A percentile compares a stretch with the other conserved stretches of the same genome.
phyloP scores from a whole-genome alignment of 1,140 invertebrate species.

The Gonioctena quinquepunctata region DNA sequence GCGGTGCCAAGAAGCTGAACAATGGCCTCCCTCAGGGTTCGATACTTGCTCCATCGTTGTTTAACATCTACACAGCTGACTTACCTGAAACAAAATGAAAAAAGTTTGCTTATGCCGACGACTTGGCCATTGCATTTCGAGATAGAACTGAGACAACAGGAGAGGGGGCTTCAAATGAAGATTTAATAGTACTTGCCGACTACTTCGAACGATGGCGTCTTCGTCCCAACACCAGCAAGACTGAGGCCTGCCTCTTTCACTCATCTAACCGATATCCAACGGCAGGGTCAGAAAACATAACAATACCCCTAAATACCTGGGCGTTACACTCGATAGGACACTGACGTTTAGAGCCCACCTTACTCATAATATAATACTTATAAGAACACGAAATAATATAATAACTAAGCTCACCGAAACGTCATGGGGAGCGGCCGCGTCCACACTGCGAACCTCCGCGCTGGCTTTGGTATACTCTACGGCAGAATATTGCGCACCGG shows the following conservation, averaged over 20 bases:
- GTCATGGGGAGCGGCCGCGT: neutral
- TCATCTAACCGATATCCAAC: neutral
- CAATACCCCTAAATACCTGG: neutral
- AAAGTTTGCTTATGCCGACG: too few species aligned
- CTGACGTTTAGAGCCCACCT: neutral
- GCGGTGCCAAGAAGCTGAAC: too few species aligned
- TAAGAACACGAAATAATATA: slow-evolving; percentile 15
- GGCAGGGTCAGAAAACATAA: neutral
- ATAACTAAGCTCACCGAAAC: slow-evolving; percentile 8
- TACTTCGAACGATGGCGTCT: slow-evolving; percentile 12
- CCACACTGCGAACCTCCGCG: too few species aligned
- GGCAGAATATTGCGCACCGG: slow-evolving; percentile 7
- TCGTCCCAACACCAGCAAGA: slow-evolving; percentile 2
- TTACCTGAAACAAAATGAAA: too few species aligned
- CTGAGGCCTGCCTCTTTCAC: neutral
- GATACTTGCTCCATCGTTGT: slow-evolving; percentile 12
- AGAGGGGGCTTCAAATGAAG: neutral
- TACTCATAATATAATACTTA: neutral
- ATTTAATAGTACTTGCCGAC: neutral
- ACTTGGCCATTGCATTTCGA: too few species aligned
- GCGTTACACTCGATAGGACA: neutral
- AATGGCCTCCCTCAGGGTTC: slow-evolving; percentile 16
- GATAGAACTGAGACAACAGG: neutral
- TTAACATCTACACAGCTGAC: too few species aligned
- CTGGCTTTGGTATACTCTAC: slow-evolving; percentile 3